Conservation (phyloP, 2,797 vertebrate species). For the Strix occidentalis region DNA sequence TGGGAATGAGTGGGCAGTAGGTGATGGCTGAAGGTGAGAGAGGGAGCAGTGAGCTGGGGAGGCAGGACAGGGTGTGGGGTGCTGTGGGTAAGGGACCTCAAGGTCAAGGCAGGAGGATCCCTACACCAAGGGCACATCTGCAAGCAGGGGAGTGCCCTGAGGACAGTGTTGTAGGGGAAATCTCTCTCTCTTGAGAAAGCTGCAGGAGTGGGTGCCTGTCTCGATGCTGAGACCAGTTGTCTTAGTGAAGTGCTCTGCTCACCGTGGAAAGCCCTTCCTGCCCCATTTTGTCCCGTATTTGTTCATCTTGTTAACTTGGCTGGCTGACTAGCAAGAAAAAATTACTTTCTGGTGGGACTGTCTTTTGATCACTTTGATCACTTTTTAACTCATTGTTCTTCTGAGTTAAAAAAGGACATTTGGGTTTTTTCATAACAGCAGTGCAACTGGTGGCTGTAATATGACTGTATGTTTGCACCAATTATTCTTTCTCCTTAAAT, state of each 20-base stretch:
- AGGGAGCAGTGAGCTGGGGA: rapidly evolving
- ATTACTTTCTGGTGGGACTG: not conserved
- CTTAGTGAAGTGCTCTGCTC: not conserved
- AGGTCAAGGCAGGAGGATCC: rapidly evolving
- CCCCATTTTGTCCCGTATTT: rapidly evolving
- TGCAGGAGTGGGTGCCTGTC: rapidly evolving
- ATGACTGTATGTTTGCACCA: rapidly evolving
- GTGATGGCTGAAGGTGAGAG: too few relatives aligned
- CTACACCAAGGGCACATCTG: rapidly evolving
- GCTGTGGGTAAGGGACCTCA: not conserved
- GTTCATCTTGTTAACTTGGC: not conserved
- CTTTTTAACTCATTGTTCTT: not conserved
- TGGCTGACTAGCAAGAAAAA: not conserved
- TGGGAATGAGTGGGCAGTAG: not conserved
- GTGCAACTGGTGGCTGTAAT: not conserved
- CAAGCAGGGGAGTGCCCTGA: not conserved
- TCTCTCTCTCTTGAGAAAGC: rapidly evolving
- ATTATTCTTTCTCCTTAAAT: not conserved
- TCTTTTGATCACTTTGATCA: not conserved
- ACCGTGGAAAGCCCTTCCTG: not conserved
- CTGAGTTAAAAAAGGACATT: rapidly evolving
- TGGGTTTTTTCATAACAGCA: rapidly evolving
- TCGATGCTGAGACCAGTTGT: rapidly evolving
- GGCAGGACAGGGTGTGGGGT: rapidly evolving
- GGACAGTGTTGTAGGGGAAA: rapidly evolving